These are phyloP conservation scores for Zygothrica quintamaculata DNA, from an alignment of 2,888 invertebrate species.

Conservation along the genomic window DNA sequence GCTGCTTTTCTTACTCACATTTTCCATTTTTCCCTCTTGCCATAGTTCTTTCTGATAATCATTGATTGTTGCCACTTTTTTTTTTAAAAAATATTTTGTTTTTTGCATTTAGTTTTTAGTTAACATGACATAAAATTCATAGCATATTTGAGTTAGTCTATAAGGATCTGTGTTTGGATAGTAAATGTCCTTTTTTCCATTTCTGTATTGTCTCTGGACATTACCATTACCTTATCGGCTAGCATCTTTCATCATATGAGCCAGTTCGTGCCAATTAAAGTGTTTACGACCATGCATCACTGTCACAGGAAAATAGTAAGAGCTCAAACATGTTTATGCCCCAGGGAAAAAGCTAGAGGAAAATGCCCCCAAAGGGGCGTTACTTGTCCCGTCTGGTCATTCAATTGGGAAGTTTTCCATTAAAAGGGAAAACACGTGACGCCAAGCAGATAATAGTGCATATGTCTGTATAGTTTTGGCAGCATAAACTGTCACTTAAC, in stretches of 20 bases:
- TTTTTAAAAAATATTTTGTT: not conserved
- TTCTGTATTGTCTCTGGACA: too few species aligned
- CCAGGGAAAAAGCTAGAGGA: slow-evolving; percentile 23
- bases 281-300: slow-evolving; percentile 58
- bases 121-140: too few species aligned
- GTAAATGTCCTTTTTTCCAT: too few species aligned
- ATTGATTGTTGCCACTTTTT: not conserved
- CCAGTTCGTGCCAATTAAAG: slow-evolving; percentile 66
- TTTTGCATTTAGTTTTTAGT: not conserved
- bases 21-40: too few species aligned
- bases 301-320: slow-evolving; percentile 17
- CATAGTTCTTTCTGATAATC: too few species aligned
- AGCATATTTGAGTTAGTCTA: too few species aligned
- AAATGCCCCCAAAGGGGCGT: slow-evolving; percentile 37
- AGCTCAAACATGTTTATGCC: slow-evolving; percentile 12
- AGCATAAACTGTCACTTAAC: slow-evolving; percentile 52
- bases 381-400: slow-evolving; percentile 21
- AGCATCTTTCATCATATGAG: slow-evolving; percentile 45
- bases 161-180: too few species aligned
- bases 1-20: not conserved
- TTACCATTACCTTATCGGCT: slow-evolving; percentile 61
- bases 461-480: slow-evolving; percentile 45
- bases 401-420: slow-evolving; percentile 9
- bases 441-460: slow-evolving; percentile 24
- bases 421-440: slow-evolving; percentile 17